These are phyloP conservation scores for Homalodisca vitripennis DNA, from an alignment of 1,140 invertebrate species.

Conservation along the genomic window DNA sequence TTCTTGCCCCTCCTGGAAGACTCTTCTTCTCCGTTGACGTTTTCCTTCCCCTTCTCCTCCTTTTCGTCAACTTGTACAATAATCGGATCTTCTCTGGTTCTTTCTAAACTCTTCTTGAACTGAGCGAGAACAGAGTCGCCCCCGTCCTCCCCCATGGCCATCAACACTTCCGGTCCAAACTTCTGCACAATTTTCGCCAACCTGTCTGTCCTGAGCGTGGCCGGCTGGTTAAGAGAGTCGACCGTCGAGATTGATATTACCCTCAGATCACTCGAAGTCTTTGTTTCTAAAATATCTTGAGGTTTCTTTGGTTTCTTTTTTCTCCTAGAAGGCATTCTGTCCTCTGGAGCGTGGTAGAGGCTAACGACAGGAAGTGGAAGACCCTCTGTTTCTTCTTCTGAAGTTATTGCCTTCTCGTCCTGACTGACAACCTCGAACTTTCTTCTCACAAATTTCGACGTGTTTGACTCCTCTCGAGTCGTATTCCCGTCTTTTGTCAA, in stretches of 20 bases:
- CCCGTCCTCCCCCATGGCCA: conserved; percentile 17
- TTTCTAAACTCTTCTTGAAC: conserved; percentile 21
- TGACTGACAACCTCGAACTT: background rate
- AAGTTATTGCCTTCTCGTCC: background rate
- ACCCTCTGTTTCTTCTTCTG: background rate
- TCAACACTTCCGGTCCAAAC: conserved; percentile 21
- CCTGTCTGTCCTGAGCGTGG: conserved; percentile 1
- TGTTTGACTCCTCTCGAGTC: background rate
- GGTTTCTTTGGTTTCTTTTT: background rate
- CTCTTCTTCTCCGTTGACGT: background rate
- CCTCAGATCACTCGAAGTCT: conserved; percentile 7
- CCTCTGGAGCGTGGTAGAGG: conserved; percentile 5
- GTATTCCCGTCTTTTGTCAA: conserved; percentile 12
- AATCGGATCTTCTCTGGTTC: background rate
- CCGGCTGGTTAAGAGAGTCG: background rate
- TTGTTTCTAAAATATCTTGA: background rate
- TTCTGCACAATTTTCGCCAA: conserved; percentile 22
- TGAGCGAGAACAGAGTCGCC: conserved; percentile 19
- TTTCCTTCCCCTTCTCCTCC: conserved; percentile 24
- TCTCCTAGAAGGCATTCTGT: conserved; percentile 25
- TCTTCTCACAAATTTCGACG: conserved; percentile 13
- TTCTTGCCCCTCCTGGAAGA: background rate
- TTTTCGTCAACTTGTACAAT: background rate
- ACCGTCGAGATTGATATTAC: background rate
- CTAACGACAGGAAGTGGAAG: conserved; percentile 18